Conservation (phyloP, 2,797 vertebrate species). For the Silurus lanzhouensis region DNA sequence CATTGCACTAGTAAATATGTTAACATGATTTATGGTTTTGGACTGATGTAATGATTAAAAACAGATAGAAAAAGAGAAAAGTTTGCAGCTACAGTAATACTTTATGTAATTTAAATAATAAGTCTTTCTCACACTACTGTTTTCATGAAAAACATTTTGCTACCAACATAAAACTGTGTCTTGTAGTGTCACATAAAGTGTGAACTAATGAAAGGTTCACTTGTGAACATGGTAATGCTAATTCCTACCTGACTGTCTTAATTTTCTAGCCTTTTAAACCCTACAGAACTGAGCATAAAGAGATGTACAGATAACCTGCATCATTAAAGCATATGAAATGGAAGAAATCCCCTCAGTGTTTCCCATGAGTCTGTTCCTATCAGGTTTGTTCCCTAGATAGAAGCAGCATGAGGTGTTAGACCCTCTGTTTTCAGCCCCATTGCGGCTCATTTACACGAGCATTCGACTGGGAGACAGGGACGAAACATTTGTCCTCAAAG, state of each 20-base stretch:
- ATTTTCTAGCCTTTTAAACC: not conserved
- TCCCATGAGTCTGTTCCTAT: slow-evolving; percentile 39
- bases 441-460: slow-evolving; percentile 35
- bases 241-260: not conserved
- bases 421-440: slow-evolving; percentile 11
- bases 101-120: not conserved
- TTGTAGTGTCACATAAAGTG: not conserved
- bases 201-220: not conserved
- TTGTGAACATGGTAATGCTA: not conserved
- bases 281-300: not conserved
- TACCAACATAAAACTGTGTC: not conserved
- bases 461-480: slow-evolving; percentile 11
- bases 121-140: not conserved
- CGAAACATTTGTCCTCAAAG: slow-evolving; percentile 17
- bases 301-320: not conserved
- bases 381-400: slow-evolving; percentile 20
- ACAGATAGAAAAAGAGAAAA: no score
- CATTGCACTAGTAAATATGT: not conserved
- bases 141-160: not conserved
- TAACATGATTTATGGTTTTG: not conserved
- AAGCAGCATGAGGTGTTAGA: not conserved
- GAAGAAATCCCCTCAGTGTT: not conserved
- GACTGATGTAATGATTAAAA: not conserved
- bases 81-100: not conserved
- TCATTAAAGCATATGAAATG: not conserved